Percentiles rank a stretch among this genome's conserved stretches.
Conservation (phyloP, 1,140 invertebrate genomes). For the Caenorhabditis tropicalis region DNA sequence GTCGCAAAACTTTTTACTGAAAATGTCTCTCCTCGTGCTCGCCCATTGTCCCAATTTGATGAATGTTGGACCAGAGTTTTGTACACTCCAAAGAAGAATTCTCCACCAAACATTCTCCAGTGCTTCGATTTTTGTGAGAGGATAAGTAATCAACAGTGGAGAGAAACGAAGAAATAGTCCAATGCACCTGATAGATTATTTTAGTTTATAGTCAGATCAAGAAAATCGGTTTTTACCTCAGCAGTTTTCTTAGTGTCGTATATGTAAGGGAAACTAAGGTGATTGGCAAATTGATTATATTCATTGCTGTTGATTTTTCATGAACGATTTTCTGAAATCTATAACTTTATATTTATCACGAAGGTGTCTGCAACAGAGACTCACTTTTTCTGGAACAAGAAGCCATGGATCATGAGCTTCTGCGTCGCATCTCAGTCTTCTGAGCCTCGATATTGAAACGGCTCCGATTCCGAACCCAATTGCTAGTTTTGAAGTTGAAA, state of each 20-base stretch:
- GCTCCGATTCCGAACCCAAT: constrained; percentile 1
- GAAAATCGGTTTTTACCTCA: constrained; percentile 19
- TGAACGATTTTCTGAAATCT: constrained; percentile 3
- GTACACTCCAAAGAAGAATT: constrained; percentile 60
- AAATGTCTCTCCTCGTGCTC: constrained; percentile 74
- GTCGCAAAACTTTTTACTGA: constrained; percentile 73
- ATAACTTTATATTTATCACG: neutral
- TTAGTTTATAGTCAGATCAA: neutral
- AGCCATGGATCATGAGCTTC: constrained; percentile 42
- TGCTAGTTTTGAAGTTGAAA: neutral
- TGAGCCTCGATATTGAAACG: neutral
- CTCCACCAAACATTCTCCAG: constrained; percentile 48
- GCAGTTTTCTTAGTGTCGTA: neutral
- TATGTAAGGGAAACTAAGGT: neutral
- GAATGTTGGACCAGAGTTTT: constrained; percentile 74
- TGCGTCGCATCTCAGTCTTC: constrained; percentile 1
- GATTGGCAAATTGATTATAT: neutral
- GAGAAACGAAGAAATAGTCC: constrained; percentile 41
- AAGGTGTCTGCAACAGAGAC: neutral
- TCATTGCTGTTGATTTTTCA: neutral
- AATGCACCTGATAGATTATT: constrained; percentile 45
- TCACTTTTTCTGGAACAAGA: constrained; percentile 24
- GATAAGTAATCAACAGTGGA: constrained; percentile 45
- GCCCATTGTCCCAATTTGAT: constrained; percentile 76
- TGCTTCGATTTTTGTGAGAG: constrained; percentile 22